These are phyloP conservation scores for Vombatus ursinus DNA, from an alignment of 2,113 vertebrate genomes.

Conservation along the genomic window DNA sequence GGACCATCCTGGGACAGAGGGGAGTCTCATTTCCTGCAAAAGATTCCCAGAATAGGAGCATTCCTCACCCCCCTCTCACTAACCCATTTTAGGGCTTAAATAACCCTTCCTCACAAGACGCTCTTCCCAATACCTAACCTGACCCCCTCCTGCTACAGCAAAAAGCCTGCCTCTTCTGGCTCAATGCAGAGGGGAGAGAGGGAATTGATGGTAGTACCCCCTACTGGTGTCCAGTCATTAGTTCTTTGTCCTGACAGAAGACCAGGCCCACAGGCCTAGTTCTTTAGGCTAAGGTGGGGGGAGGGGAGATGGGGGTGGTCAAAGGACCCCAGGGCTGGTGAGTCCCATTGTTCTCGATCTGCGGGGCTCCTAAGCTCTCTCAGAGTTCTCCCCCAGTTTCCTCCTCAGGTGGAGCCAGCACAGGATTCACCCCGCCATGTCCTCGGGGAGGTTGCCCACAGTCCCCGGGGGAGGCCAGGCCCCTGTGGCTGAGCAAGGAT, in stretches of 20 bases:
- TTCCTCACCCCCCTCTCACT: not conserved
- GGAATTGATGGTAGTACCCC: not conserved
- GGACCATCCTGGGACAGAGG: slow-evolving; percentile 17
- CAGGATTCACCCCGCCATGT: not conserved
- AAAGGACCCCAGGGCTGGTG: not conserved
- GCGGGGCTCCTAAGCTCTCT: not conserved
- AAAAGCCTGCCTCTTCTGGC: not conserved
- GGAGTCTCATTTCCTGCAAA: not conserved
- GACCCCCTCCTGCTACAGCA: not conserved
- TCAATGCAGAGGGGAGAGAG: not conserved
- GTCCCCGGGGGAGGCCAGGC: not conserved
- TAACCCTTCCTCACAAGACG: not conserved
- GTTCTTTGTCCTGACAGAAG: not conserved
- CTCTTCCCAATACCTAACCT: not conserved
- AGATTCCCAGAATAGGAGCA: not conserved
- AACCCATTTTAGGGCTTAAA: not conserved
- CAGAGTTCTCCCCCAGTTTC: not conserved
- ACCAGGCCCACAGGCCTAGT: not conserved
- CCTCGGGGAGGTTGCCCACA: not conserved
- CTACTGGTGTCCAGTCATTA: not conserved
- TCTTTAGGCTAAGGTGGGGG: not conserved
- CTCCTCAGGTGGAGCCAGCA: not conserved
- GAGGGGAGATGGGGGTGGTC: not conserved
- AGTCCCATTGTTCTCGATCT: not conserved
- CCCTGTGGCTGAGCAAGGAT: not conserved